phyloP scores from a whole-genome alignment of 2,113 vertebrate genomes.

The Cryptomyrus ogoouensis region DNA sequence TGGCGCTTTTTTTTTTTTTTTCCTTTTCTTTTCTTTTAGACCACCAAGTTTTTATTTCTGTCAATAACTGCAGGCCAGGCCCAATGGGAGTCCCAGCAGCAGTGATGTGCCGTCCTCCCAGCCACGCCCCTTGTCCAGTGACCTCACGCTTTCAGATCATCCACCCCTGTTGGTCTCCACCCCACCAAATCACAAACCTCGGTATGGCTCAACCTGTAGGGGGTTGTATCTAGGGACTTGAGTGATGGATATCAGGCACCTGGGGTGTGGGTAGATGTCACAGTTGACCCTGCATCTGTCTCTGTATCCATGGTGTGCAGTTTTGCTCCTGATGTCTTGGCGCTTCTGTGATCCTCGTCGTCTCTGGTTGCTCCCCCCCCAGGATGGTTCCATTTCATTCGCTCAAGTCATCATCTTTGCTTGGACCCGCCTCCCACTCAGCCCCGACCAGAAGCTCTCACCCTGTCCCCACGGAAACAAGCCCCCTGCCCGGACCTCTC shows the following conservation, averaged over 20 bases:
- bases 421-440: constrained; percentile 41
- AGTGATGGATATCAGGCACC: not conserved
- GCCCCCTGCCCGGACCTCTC: constrained; percentile 40
- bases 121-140: constrained; percentile 59
- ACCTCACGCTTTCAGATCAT: constrained; percentile 53
- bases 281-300: not conserved
- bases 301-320: not conserved
- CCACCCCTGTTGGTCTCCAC: constrained; percentile 54
- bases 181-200: constrained; percentile 49
- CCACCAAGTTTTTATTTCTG: constrained; percentile 98
- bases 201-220: constrained; percentile 44
- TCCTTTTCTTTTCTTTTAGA: constrained; percentile 68
- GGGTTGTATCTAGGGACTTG: not conserved
- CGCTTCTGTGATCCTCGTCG: not conserved
- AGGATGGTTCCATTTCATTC: constrained; percentile 63
- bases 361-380: not conserved
- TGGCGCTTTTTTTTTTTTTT: constrained; percentile 62
- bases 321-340: not conserved
- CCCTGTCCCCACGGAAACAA: constrained; percentile 34
- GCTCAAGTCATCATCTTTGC: constrained; percentile 46
- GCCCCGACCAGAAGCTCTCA: constrained; percentile 48
- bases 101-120: constrained; percentile 64
- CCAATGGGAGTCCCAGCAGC: constrained; percentile 67
- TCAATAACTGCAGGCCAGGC: constrained; percentile 93
- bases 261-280: not conserved